Evolutionary conservation across 2,113 vertebrate genomes (phyloP), one percentile per base, ranked within the genome.

Genomic region (Corythoichthys haematopterus): DNA sequence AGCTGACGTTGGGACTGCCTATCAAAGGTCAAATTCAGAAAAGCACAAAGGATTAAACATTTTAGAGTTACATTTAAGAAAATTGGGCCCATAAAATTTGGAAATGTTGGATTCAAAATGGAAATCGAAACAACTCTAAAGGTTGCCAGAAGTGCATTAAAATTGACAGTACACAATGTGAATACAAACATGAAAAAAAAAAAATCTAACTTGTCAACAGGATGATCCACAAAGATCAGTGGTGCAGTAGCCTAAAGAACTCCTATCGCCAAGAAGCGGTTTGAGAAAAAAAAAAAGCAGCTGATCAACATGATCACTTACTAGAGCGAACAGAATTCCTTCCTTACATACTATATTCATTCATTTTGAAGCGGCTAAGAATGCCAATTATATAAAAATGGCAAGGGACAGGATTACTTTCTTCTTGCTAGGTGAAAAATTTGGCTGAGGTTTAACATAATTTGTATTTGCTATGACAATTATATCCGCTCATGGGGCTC

Each of bases 121-220:
- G 36, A 76, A 76, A 72, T 74, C 70, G 65, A 83, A 78, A 75
- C 75, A 79, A 63, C 4, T 52, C 11, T 72, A 64, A 37, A 59
- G 66, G 45, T 65, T 64, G 38, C 77, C 48, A 52, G 13, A 85
- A 89, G 80, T 88, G 84, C 82, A 85, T 85, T 86, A 70, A 78
- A 79, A 80, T 78, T 75, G 81, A 46, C 63, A 76, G 66, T 64
- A 78, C 78, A 75, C 69, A 80, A 84, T 52, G 72, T 58, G 11
- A 12, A 53, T 3, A 52, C 61, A 65, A 74, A 75, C 3, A 48
- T 50, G 1, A 13, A 0, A 69, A 50, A 14, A 78, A 72, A 80
- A 9, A 84, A 73, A 68, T 65, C 69, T 79, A 79, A 62, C 66
- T 72, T 37, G 4, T 59, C 12, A 73, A 70, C 51, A 72, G 73